These are phyloP conservation scores for Setophaga petechia DNA, from an alignment of 2,113 vertebrate species.

Conservation along the genomic window DNA sequence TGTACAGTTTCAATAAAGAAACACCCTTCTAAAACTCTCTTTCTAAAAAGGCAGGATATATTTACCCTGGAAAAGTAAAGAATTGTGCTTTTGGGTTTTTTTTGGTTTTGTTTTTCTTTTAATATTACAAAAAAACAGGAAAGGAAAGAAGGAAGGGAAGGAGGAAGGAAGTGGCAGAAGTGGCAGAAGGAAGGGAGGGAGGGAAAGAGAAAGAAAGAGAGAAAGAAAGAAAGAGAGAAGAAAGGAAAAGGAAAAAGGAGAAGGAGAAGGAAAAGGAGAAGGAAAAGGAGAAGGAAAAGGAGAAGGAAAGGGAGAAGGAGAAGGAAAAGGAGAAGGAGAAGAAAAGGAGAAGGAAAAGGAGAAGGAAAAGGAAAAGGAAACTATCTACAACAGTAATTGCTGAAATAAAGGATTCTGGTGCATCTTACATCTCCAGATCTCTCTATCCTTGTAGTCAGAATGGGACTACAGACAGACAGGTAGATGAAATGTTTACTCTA, in stretches of 20 bases:
- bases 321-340: background rate
- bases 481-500: background rate
- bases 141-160: no score
- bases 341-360: background rate
- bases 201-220: no score
- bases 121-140: background rate
- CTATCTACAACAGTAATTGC: background rate
- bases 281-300: no score
- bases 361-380: no score
- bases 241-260: background rate
- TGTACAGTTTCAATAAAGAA: background rate
- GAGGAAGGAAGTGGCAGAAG: no score
- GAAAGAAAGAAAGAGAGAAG: no score
- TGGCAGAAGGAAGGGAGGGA: no score
- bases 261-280: background rate
- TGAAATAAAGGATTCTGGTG: background rate
- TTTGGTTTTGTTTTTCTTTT: background rate
- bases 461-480: background rate
- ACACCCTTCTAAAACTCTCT: accelerated
- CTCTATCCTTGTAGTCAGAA: background rate
- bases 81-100: background rate
- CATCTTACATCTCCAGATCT: background rate
- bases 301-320: no score
- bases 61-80: background rate
- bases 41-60: background rate